A percentile compares a stretch with the other conserved stretches of the same genome.
Evolutionary conservation across 2,797 vertebrate genomes (phyloP).

Genomic region (Glyptemys insculpta): DNA sequence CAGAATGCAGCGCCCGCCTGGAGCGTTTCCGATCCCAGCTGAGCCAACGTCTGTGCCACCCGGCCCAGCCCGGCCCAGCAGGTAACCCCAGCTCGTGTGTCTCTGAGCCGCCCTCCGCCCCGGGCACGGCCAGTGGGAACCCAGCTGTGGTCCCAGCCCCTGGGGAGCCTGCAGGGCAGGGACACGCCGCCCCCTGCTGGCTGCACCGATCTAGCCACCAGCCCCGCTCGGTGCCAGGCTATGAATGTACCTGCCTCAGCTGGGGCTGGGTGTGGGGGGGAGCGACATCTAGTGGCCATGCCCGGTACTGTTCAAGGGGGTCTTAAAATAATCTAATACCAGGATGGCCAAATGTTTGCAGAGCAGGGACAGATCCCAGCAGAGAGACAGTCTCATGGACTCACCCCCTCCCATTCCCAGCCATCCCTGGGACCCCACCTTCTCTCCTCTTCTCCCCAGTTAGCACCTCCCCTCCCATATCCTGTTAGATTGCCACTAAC

Average conservation of each 20-base stretch:
- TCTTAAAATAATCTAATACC: not conserved
- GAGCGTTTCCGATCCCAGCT: not conserved
- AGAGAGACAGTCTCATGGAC: too few species aligned
- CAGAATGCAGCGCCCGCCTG: not conserved
- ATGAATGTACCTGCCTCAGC: too few species aligned
- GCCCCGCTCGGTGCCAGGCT: too few species aligned
- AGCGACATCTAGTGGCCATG: not conserved
- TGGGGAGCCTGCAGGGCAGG: not conserved
- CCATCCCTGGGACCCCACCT: too few species aligned
- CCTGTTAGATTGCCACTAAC: too few species aligned
- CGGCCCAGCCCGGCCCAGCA: not conserved
- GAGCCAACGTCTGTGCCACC: not conserved
- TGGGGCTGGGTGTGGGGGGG: too few species aligned
- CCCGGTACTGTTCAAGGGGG: rapidly evolving
- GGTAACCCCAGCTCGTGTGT: not conserved
- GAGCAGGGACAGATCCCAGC: too few species aligned
- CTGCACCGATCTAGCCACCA: not conserved
- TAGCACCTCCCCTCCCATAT: too few species aligned
- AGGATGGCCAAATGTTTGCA: too few species aligned
- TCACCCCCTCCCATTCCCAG: too few species aligned
- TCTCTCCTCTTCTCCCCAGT: too few species aligned
- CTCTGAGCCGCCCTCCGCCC: not conserved
- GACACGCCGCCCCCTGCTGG: not conserved
- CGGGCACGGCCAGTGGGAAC: not conserved
- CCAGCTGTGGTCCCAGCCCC: not conserved